phyloP scores from a whole-genome alignment of 2,888 invertebrate species.

The Aelia acuminata region DNA sequence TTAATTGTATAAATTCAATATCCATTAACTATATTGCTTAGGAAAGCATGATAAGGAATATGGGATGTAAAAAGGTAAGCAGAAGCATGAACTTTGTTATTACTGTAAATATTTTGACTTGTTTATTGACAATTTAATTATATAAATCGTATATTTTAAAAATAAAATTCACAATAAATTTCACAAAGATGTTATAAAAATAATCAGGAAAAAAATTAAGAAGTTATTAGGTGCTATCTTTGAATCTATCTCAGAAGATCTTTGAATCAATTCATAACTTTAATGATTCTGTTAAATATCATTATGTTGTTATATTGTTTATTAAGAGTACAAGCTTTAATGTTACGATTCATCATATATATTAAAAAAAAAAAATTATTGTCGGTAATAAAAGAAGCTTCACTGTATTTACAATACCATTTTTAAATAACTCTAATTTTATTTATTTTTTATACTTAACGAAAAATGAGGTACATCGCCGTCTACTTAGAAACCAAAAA shows the following conservation, averaged over 20 bases:
- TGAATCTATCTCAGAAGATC: neutral
- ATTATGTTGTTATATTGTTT: neutral
- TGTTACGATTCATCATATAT: neutral
- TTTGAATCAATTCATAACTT: neutral
- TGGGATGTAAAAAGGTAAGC: conserved; percentile 43
- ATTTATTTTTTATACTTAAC: neutral
- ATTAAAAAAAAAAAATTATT: too few species aligned
- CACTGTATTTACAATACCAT: neutral
- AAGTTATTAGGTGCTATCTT: neutral
- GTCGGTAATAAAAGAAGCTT: neutral
- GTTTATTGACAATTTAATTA: neutral
- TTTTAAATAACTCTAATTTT: neutral
- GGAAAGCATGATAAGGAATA: conserved; percentile 48
- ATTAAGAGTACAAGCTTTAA: neutral
- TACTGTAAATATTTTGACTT: conserved; percentile 12
- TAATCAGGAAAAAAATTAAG: neutral
- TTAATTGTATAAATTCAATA: conserved; percentile 1
- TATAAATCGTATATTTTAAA: neutral
- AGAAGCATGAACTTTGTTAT: conserved; percentile 17
- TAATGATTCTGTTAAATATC: neutral
- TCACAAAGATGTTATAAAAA: neutral
- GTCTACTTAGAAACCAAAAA: neutral
- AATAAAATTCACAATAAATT: too few species aligned
- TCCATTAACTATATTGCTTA: neutral
- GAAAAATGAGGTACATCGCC: neutral